These are phyloP conservation scores for Rutilus rutilus DNA, from an alignment of 2,113 vertebrate species.

Conservation along the genomic window DNA sequence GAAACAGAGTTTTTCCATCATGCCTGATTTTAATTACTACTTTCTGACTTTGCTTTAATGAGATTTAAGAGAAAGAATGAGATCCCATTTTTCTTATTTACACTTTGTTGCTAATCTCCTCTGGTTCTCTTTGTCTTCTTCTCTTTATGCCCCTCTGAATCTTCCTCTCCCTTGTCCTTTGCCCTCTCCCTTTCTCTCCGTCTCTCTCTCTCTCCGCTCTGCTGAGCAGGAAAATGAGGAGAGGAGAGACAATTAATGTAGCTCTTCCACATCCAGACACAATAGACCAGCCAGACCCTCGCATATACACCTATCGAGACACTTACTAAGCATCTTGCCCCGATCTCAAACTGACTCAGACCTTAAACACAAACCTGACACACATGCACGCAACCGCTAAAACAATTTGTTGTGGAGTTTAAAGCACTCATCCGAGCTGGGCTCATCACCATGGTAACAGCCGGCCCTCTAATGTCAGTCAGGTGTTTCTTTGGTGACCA, in stretches of 20 bases:
- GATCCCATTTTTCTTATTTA: slow-evolving; percentile 17
- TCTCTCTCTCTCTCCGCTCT: slow-evolving; percentile 29
- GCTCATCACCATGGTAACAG: slow-evolving; percentile 50
- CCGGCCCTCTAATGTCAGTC: slow-evolving; percentile 52
- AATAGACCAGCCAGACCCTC: slow-evolving; percentile 14
- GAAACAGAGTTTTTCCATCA: slow-evolving; percentile 22
- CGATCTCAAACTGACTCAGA: neutral
- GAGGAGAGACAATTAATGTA: slow-evolving; percentile 42
- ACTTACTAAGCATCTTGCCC: slow-evolving; percentile 10
- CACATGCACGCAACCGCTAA: neutral
- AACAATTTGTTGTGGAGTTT: slow-evolving; percentile 21
- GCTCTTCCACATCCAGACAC: slow-evolving; percentile 33
- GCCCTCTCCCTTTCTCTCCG: slow-evolving; percentile 7
- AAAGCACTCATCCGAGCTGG: neutral
- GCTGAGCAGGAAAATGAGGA: slow-evolving; percentile 44
- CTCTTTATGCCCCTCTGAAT: slow-evolving; percentile 11
- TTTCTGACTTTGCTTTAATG: neutral
- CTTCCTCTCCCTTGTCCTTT: slow-evolving; percentile 34
- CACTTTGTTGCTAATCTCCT: slow-evolving; percentile 7
- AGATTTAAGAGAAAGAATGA: slow-evolving; percentile 1
- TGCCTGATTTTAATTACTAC: slow-evolving; percentile 2
- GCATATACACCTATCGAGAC: slow-evolving; percentile 6
- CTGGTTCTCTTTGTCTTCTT: neutral
- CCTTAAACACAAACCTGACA: neutral
- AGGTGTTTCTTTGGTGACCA: slow-evolving; percentile 57